phyloP scores from a whole-genome alignment of 2,888 invertebrate species.

The Branchipolynoe longqiensis region DNA sequence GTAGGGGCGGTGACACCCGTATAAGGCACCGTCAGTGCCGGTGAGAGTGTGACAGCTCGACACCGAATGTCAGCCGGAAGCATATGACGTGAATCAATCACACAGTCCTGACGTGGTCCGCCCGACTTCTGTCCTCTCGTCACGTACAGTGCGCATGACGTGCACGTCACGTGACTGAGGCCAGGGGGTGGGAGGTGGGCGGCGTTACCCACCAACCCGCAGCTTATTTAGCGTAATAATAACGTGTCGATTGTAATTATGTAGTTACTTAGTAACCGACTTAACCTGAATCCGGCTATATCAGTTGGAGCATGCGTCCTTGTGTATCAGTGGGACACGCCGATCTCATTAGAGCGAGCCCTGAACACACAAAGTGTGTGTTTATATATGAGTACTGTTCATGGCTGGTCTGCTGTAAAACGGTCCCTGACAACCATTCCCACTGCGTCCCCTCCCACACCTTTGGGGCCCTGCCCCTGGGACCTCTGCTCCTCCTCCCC shows the following conservation, averaged over 20 bases:
- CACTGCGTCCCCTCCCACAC: not conserved
- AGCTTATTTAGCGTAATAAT: too few species aligned
- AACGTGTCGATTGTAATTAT: too few species aligned
- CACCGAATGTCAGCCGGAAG: not conserved
- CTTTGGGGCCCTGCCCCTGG: not conserved
- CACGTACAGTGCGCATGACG: not conserved
- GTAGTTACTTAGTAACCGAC: too few species aligned
- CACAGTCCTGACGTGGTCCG: not conserved
- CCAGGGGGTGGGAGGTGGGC: not conserved
- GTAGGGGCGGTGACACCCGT: too few species aligned
- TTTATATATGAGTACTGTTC: not conserved
- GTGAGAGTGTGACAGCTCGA: not conserved
- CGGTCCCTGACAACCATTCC: too few species aligned
- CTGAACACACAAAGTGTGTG: too few species aligned
- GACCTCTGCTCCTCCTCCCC: not conserved
- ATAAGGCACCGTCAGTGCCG: not conserved
- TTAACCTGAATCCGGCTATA: too few species aligned
- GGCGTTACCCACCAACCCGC: not conserved
- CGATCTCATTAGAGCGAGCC: too few species aligned
- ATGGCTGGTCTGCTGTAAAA: not conserved
- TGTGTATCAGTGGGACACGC: too few species aligned
- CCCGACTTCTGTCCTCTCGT: not conserved
- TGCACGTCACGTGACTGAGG: constrained; percentile 21
- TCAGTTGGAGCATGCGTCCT: too few species aligned
- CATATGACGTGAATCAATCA: constrained; percentile 41